Conservation (phyloP, 2,797 vertebrate genomes). For the Centropyge bicolor region DNA sequence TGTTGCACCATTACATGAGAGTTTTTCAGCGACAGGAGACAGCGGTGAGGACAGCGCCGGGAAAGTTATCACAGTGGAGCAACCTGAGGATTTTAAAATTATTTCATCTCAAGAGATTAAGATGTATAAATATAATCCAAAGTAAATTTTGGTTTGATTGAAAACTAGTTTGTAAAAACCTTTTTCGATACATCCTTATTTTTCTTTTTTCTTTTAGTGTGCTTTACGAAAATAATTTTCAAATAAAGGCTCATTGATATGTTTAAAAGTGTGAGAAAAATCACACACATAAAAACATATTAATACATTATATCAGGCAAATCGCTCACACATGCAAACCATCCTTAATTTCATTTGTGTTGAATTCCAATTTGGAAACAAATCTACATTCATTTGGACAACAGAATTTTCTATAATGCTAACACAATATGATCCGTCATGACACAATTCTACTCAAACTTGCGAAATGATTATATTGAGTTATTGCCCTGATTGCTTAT, state of each 20-base stretch:
- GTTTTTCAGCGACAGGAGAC: conserved; percentile 22
- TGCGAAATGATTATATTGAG: too few relatives aligned
- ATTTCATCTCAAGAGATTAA: neutral
- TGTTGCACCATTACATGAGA: conserved; percentile 15
- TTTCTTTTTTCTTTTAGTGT: neutral
- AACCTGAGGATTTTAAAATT: neutral
- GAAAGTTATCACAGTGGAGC: neutral
- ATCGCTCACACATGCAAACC: neutral
- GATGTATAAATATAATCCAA: neutral
- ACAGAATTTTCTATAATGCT: neutral
- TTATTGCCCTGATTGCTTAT: too few relatives aligned
- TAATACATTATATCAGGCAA: neutral
- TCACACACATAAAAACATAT: neutral
- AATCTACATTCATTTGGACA: neutral
- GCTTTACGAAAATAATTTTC: neutral
- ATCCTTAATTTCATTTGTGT: neutral
- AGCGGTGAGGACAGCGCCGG: neutral
- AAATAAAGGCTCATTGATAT: neutral
- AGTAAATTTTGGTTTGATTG: neutral
- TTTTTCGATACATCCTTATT: neutral
- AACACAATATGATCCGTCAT: neutral
- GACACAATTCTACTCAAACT: neutral
- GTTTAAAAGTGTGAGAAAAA: neutral
- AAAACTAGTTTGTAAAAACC: neutral
- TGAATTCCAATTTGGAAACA: neutral